phyloP scores from a whole-genome alignment of 1,140 invertebrate species.

The Drosophila athabasca region DNA sequence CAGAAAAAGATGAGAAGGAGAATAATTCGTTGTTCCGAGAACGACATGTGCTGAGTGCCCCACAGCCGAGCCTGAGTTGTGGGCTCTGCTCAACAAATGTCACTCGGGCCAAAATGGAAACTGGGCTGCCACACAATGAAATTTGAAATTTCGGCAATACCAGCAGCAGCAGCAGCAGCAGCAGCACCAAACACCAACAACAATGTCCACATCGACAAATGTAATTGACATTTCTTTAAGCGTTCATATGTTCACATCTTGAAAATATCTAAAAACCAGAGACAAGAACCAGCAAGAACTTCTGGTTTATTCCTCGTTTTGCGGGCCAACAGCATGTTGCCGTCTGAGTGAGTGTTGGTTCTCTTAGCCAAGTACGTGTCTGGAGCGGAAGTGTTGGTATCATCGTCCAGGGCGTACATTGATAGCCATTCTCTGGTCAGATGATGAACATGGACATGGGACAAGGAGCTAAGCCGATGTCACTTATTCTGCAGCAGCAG shows the following conservation, averaged over 20 bases:
- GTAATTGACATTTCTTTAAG: constrained; percentile 65
- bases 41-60: constrained; percentile 50
- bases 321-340: constrained; percentile 6
- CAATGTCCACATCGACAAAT: constrained; percentile 51
- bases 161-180: constrained; percentile 16
- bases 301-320: constrained; percentile 25
- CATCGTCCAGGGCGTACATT: too few relatives aligned
- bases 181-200: constrained; percentile 14
- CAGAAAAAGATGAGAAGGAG: constrained; percentile 6
- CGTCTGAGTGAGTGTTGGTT: constrained; percentile 7
- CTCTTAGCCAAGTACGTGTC: constrained; percentile 23
- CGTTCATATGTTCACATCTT: constrained; percentile 27
- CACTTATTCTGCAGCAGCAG: constrained; percentile 23
- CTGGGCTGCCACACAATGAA: constrained; percentile 21
- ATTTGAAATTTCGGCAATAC: constrained; percentile 32
- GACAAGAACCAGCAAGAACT: constrained; percentile 24
- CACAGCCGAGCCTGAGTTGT: constrained; percentile 29
- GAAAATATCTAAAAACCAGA: constrained; percentile 40
- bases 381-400: constrained; percentile 4
- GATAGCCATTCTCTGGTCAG: neutral
- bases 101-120: constrained; percentile 26
- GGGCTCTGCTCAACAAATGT: constrained; percentile 45
- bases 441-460: neutral
- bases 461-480: constrained; percentile 13
- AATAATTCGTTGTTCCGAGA: constrained; percentile 33